These are phyloP conservation scores for Noturus placidus DNA, from an alignment of 2,113 vertebrate species.

Conservation along the genomic window DNA sequence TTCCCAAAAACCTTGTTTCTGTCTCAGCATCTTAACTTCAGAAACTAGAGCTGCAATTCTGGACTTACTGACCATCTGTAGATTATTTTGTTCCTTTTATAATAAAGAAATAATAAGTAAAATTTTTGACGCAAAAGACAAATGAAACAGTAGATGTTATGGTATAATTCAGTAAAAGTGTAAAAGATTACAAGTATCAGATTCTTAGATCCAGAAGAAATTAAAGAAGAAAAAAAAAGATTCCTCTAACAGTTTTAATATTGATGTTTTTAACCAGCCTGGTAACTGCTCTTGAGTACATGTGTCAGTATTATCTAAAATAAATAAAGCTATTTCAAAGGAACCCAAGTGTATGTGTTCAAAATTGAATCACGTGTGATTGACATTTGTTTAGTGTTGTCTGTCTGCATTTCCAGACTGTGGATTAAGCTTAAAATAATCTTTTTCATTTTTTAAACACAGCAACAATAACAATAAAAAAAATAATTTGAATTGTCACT, in stretches of 20 bases:
- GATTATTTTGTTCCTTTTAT: slow-evolving; percentile 54
- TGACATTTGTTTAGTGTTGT: neutral
- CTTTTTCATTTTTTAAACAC: slow-evolving; percentile 24
- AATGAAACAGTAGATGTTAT: slow-evolving; percentile 74
- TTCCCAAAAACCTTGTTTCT: slow-evolving; percentile 17
- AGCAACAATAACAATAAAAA: neutral
- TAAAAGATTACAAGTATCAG: slow-evolving; percentile 59
- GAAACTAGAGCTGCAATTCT: slow-evolving; percentile 51
- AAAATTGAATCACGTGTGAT: neutral
- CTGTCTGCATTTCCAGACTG: slow-evolving; percentile 12
- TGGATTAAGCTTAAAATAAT: neutral
- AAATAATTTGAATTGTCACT: neutral
- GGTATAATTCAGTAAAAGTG: slow-evolving; percentile 73
- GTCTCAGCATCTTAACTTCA: slow-evolving; percentile 43
- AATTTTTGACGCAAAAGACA: slow-evolving; percentile 65
- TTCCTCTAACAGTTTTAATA: slow-evolving; percentile 76
- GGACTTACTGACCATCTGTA: slow-evolving; percentile 55
- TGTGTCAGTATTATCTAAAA: slow-evolving; percentile 81
- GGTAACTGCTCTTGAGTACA: slow-evolving; percentile 79
- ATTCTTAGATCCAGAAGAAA: slow-evolving; percentile 67
- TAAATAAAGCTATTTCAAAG: slow-evolving; percentile 76
- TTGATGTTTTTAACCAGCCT: slow-evolving; percentile 81
- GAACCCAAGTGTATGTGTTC: slow-evolving; percentile 29
- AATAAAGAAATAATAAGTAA: slow-evolving; percentile 53
- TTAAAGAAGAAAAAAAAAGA: slow-evolving; percentile 57